phyloP scores from a whole-genome alignment of 2,797 vertebrate species.

The Sebastolobus altivelis region DNA sequence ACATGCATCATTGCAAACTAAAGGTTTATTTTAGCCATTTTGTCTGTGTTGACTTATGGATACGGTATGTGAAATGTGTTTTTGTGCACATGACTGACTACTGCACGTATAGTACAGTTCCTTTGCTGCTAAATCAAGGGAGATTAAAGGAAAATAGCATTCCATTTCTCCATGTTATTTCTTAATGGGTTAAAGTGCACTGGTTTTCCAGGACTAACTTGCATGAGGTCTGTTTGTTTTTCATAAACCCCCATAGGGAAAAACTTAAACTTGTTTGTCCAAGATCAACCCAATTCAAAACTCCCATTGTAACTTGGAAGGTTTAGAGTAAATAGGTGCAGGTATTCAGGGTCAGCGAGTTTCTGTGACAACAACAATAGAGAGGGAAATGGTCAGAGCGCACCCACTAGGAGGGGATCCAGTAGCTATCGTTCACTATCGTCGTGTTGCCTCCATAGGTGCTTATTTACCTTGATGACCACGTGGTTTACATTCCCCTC shows the following conservation, averaged over 20 bases:
- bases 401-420: background rate
- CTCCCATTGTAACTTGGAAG: background rate
- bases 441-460: background rate
- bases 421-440: slow-evolving; percentile 4
- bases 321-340: background rate
- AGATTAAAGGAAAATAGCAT: background rate
- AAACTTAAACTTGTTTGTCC: background rate
- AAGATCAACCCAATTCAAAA: background rate
- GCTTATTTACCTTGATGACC: slow-evolving; percentile 9
- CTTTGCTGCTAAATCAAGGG: background rate
- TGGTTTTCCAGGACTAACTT: background rate
- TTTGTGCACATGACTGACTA: background rate
- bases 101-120: background rate
- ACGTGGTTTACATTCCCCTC: slow-evolving; percentile 15
- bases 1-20: background rate
- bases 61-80: background rate
- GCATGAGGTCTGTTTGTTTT: background rate
- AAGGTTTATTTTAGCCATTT: background rate
- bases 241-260: background rate
- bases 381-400: background rate
- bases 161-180: background rate
- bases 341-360: background rate
- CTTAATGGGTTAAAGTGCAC: background rate
- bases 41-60: background rate
- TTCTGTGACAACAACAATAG: background rate